Conservation (phyloP, 2,113 vertebrate genomes). For the Boleophthalmus pectinirostris region DNA sequence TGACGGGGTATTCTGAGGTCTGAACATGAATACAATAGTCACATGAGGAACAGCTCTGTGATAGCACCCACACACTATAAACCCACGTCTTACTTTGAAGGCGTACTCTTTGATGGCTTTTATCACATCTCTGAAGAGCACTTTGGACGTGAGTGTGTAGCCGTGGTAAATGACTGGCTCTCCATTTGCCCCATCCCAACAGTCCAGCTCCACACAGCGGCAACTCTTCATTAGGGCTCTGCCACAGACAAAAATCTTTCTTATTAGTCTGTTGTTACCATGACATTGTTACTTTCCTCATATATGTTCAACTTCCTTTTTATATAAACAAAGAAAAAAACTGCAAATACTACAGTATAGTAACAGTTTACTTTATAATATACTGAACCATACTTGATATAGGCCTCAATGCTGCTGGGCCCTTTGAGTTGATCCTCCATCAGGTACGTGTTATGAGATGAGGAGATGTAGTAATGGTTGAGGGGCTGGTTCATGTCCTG, state of each 20-base stretch:
- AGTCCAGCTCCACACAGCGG: slow-evolving; percentile 95
- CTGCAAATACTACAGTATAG: background rate
- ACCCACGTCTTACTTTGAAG: slow-evolving; percentile 83
- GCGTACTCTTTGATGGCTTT: slow-evolving; percentile 90
- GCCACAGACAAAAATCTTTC: slow-evolving; percentile 4
- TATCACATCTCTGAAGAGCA: slow-evolving; percentile 91
- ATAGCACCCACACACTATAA: background rate
- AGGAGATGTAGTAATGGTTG: slow-evolving; percentile 92
- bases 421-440: slow-evolving; percentile 93
- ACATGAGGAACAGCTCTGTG: background rate
- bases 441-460: slow-evolving; percentile 96
- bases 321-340: background rate
- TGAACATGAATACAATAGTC: slow-evolving; percentile 46
- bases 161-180: slow-evolving; percentile 95
- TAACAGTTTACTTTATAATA: background rate
- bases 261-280: background rate
- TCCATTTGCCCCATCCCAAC: slow-evolving; percentile 89
- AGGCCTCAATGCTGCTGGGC: slow-evolving; percentile 95
- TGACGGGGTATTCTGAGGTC: slow-evolving; percentile 90
- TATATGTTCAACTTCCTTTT: background rate
- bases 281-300: background rate
- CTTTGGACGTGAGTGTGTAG: slow-evolving; percentile 94
- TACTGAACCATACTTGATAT: slow-evolving; percentile 83
- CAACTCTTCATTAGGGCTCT: slow-evolving; percentile 94
- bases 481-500: slow-evolving; percentile 96